A percentile compares a stretch with the other conserved stretches of the same genome.
These are phyloP conservation scores for Eulemur coronatus DNA, from an alignment of 2,797 vertebrate species.

Conservation along the genomic window DNA sequence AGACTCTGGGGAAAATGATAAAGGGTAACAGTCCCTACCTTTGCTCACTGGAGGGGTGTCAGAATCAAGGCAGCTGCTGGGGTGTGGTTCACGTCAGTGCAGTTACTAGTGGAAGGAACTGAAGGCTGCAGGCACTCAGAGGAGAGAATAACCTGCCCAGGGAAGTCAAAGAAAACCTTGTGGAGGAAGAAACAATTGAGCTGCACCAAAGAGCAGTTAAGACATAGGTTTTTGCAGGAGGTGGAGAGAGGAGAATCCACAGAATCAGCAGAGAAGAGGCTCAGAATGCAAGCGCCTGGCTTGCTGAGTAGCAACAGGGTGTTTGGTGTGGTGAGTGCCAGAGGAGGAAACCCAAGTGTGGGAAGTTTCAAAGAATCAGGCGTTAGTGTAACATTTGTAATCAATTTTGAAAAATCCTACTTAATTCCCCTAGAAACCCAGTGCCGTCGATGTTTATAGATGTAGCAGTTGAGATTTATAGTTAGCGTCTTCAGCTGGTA, in stretches of 20 bases:
- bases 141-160: neutral
- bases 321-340: neutral
- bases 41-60: neutral
- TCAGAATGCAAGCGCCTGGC: neutral
- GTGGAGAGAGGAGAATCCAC: too few species aligned
- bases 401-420: neutral
- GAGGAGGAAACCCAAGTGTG: neutral
- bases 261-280: neutral
- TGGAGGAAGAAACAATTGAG: neutral
- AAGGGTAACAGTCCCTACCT: neutral
- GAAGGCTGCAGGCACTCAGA: neutral
- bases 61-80: neutral
- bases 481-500: neutral
- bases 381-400: neutral
- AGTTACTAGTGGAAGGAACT: neutral
- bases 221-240: neutral
- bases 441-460: neutral
- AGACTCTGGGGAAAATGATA: neutral
- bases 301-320: neutral
- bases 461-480: neutral
- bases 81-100: neutral
- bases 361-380: neutral
- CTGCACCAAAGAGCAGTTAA: neutral
- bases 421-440: neutral
- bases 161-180: neutral